phyloP scores from a whole-genome alignment of 92 coral and sea anemone genomes.

The Epizoanthus scotinus region DNA sequence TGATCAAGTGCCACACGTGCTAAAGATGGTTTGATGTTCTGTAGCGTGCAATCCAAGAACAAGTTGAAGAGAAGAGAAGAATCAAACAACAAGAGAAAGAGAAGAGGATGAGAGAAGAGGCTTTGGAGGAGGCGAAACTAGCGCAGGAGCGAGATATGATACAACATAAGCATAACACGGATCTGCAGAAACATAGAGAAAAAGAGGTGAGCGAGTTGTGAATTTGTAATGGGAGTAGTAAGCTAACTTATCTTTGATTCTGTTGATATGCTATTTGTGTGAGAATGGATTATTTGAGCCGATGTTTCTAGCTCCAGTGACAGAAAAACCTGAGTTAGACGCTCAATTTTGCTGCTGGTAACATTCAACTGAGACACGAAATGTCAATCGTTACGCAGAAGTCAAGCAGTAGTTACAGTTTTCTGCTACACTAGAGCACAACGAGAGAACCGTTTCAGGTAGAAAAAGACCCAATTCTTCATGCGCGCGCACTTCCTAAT shows the following conservation, averaged over 20 bases:
- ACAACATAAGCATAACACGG: slow-evolving; percentile 68
- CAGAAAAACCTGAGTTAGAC: too few species aligned
- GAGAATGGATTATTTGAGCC: not conserved
- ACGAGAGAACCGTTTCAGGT: too few species aligned
- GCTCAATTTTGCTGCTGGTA: too few species aligned
- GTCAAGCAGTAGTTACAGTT: too few species aligned
- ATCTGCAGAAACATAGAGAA: slow-evolving; percentile 63
- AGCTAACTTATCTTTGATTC: too few species aligned
- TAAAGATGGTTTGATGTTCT: not conserved
- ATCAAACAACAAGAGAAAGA: slow-evolving; percentile 81
- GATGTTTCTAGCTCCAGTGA: too few species aligned
- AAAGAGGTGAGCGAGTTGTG: slow-evolving; percentile 71
- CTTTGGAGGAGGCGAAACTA: slow-evolving; percentile 76
- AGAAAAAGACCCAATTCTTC: too few species aligned
- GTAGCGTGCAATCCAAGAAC: slow-evolving; percentile 93
- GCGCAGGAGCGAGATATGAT: slow-evolving; percentile 69
- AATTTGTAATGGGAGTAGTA: not conserved
- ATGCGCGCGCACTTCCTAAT: too few species aligned
- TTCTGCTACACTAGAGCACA: too few species aligned
- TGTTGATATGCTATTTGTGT: not conserved
- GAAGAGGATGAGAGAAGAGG: slow-evolving; percentile 77
- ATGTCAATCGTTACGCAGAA: too few species aligned
- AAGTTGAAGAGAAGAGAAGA: slow-evolving; percentile 92
- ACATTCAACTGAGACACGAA: too few species aligned
- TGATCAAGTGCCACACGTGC: not conserved